Base-by-base conservation (phyloP, 2,888 invertebrate genomes). In the Meandrusa payeni region DNA sequence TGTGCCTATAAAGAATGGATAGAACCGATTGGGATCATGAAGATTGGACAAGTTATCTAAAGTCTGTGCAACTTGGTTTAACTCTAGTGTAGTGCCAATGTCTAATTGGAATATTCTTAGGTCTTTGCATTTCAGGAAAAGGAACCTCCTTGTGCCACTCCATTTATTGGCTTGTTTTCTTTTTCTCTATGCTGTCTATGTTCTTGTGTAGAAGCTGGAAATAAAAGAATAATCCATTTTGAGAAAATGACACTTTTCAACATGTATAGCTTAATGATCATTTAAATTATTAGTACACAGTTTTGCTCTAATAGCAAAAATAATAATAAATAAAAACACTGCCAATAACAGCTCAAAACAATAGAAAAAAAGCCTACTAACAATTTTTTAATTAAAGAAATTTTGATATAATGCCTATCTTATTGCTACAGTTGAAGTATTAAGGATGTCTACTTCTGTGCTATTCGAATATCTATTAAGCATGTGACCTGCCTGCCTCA, bases 1-100 rank as follows among this genome's bases (percentile, higher is more conserved):
- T 94, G 12, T 97, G 96, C 55, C 96, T 93, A 77, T 96, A 97
- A 82, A 97, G 98, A 98, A 98, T n/a, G 99, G 97, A 79, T 98
- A 98, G 57, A 94, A 93, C 47, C 94, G 89, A 27, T 83, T 87
- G 28, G 93, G 91, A 58, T 96, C 94, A 88, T 91, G 87, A 59
- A 98, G 85, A 54, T 93, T 93, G 13, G 95, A 94, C 5, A 98
- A 89, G 52, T 93, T 93, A 67, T 98, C 97, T 48, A 98, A 89
- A 0, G 98, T 96, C 48, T 93, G 90, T 4, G 93, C 93, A 20
- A 97, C 92, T 71, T 95, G 94, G 44, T 91, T 90, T 59, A 96
- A 92, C 66, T 97, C 97, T 46, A 94, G 94, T 0, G 92, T 91
- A 23, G 89, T 90, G 20, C 91, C 91, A 51, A 98, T 95, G 58